Evolutionary conservation across 2,888 invertebrate species (phyloP).

Genomic region (Eristalinus aeneus): DNA sequence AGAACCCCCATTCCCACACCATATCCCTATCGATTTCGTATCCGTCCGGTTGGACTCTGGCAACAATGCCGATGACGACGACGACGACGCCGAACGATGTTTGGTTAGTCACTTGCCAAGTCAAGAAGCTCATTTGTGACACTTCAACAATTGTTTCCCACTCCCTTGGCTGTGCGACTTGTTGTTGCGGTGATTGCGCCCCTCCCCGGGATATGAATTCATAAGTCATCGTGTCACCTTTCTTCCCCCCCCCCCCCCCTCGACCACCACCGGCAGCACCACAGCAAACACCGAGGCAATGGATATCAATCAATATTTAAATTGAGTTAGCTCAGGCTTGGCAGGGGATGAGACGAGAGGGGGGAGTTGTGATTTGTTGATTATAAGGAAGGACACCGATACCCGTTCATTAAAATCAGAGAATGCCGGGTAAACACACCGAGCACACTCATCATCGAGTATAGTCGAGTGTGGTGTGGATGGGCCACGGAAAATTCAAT

Average conservation of each 20-base stretch:
- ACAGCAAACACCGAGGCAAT: conserved; percentile 23
- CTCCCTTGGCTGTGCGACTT: conserved; percentile 65
- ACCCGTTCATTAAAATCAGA: conserved; percentile 70
- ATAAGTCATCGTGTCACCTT: conserved; percentile 49
- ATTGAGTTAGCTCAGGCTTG: conserved; percentile 63
- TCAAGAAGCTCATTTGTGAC: conserved; percentile 70
- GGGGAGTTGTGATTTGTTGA: conserved; percentile 67
- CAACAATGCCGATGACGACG: background rate
- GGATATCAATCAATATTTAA: conserved; percentile 71
- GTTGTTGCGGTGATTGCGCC: conserved; percentile 61
- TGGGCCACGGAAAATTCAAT: conserved; percentile 30
- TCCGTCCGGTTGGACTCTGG: conserved; percentile 60
- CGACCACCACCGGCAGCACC: background rate
- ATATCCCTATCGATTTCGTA: conserved; percentile 60
- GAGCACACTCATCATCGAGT: conserved; percentile 12
- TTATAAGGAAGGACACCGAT: conserved; percentile 70
- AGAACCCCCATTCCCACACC: conserved; percentile 61
- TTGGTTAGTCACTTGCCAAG: conserved; percentile 66
- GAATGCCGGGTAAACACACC: conserved; percentile 59
- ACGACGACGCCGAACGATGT: conserved; percentile 7
- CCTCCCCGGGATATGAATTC: conserved; percentile 60
- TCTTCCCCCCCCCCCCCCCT: background rate
- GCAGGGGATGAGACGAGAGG: background rate
- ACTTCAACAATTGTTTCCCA: conserved; percentile 57
- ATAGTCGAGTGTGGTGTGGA: background rate